Conservation (phyloP, 2,888 invertebrate genomes). For the Agrotis puta region DNA sequence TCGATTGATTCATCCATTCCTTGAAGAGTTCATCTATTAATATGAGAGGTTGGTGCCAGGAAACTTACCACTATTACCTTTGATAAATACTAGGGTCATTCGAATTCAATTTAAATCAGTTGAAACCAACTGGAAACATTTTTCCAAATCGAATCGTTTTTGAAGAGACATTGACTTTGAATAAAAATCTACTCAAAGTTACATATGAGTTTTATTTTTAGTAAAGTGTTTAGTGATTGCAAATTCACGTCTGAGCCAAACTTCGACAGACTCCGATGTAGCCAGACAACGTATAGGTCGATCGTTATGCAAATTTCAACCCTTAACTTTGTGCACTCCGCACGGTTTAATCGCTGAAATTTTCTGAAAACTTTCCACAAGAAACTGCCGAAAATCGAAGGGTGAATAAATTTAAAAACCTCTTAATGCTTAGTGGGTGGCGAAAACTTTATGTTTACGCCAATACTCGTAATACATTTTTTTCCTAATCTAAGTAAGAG, state of each 20-base stretch:
- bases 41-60: not conserved
- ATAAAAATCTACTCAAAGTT: constrained; percentile 16
- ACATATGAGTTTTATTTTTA: constrained; percentile 25
- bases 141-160: constrained; percentile 6
- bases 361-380: constrained; percentile 82
- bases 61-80: not conserved
- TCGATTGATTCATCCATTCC: not conserved
- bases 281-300: constrained; percentile 68
- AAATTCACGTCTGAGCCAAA: constrained; percentile 45
- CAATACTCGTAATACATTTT: constrained; percentile 73
- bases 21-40: not conserved
- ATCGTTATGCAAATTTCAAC: constrained; percentile 88
- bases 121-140: not conserved
- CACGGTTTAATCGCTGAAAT: constrained; percentile 87
- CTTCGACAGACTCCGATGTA: constrained; percentile 51
- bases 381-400: constrained; percentile 85
- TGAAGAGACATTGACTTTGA: constrained; percentile 14
- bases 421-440: constrained; percentile 86
- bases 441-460: constrained; percentile 85
- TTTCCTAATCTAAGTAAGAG: constrained; percentile 78
- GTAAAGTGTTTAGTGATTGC: constrained; percentile 61
- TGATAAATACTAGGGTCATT: not conserved
- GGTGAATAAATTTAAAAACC: constrained; percentile 91
- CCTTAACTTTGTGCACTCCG: constrained; percentile 86
- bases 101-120: not conserved